Evolutionary conservation across 2,888 invertebrate genomes (phyloP).

Genomic region (Latrodectus hesperus): DNA sequence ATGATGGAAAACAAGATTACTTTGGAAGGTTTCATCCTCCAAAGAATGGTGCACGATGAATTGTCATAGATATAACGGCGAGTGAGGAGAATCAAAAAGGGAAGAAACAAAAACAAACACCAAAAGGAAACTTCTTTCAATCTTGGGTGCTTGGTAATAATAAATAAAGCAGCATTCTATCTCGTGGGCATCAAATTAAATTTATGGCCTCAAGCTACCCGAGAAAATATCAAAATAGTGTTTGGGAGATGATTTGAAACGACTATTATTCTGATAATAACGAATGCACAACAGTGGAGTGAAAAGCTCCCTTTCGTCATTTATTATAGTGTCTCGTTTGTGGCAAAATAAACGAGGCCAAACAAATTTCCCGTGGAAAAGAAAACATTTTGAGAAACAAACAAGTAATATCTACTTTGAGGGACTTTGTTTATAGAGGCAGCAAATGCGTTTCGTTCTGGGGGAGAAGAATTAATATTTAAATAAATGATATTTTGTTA

Average conservation of each 20-base stretch:
- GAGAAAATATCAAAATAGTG: slow-evolving; percentile 25
- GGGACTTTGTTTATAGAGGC: too few relatives aligned
- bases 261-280: background rate
- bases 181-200: slow-evolving; percentile 12
- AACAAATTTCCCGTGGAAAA: too few relatives aligned
- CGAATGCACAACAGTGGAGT: too few relatives aligned
- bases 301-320: too few relatives aligned
- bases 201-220: slow-evolving; percentile 15
- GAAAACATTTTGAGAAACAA: too few relatives aligned
- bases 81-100: slow-evolving; percentile 13
- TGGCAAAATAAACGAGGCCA: too few relatives aligned
- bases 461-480: too few relatives aligned
- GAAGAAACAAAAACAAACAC: background rate
- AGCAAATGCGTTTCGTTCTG: too few relatives aligned
- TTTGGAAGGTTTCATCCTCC: slow-evolving; percentile 20
- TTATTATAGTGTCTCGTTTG: too few relatives aligned
- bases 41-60: slow-evolving; percentile 47
- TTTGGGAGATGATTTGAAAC: slow-evolving; percentile 26
- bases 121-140: slow-evolving; percentile 34
- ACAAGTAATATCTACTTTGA: too few relatives aligned
- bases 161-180: slow-evolving; percentile 6
- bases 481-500: too few relatives aligned
- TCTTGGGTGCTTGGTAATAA: slow-evolving; percentile 13
- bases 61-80: slow-evolving; percentile 25
- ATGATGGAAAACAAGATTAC: slow-evolving; percentile 52